Evolutionary conservation across 2,888 invertebrate genomes (phyloP), one percentile per base, ranked within the genome.

Genomic region (Diabrotica balteata): DNA sequence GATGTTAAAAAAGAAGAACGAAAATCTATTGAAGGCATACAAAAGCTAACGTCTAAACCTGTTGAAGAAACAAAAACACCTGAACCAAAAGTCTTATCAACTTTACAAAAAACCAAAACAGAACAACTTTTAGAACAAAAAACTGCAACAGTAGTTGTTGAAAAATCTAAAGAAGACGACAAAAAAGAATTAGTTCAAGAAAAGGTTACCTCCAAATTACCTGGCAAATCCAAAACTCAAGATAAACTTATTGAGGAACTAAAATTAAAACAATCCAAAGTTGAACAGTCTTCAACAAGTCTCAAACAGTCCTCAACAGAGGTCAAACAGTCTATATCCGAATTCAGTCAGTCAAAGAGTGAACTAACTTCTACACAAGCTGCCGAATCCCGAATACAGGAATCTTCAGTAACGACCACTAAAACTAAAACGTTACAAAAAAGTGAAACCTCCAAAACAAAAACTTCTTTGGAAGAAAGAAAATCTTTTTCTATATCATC

Each of bases 311-410:
- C 52, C 11, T 52, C 43, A 42, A n/a, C n/a, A 54, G 43, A 54
- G 11, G 42, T 54, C 17, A 22, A 9, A 32, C 32, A 32, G 32
- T 32, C 32, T 2, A 32, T 32, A 32, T 32, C 32, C 4, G 32
- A 32, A 32, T 5, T 32, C 32, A 32, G 32, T 17, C 32, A 52
- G 2, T 52, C 52, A 52, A 73, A 73, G 66, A 66, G 60, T 8
- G 63, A 66, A 63, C 72, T 79, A 75, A 74, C 74, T 55, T 78
- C 73, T 61, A 78, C 80, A 70, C 77, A 79, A 71, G 59, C 67
- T 50, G 67, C 63, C 59, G 43, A 45, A 7, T 45, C 47, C 6
- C 4, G 32, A 32, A 1, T 5, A 32, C 10, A 8, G 47, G 47
- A 47, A 47, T 47, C 8, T 3, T 47, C 5, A 6, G 10, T 8